These are phyloP conservation scores for Fissipunctia ypsillon DNA, from an alignment of 2,888 invertebrate species.

Conservation along the genomic window DNA sequence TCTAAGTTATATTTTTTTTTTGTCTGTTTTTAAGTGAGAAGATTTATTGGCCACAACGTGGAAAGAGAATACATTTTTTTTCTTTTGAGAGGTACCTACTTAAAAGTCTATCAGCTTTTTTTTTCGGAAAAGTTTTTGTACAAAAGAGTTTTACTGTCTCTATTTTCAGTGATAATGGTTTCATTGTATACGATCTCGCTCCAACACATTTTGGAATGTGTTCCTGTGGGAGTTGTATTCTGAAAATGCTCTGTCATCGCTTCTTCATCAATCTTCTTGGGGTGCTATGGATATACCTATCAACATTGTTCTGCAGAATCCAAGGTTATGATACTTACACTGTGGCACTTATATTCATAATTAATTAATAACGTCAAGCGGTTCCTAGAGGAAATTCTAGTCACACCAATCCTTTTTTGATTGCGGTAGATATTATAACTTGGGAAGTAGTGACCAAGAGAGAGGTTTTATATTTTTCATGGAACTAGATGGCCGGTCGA, in stretches of 20 bases:
- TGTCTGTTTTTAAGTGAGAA: conserved; percentile 57
- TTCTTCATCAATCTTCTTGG: conserved; percentile 34
- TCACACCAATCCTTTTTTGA: not conserved
- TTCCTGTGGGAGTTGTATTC: not conserved
- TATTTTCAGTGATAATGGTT: not conserved
- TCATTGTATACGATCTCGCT: not conserved
- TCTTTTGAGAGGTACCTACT: conserved; percentile 30
- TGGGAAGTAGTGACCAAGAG: not conserved
- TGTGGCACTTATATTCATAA: not conserved
- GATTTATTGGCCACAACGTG: conserved; percentile 59
- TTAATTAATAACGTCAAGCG: conserved; percentile 31
- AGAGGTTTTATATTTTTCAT: not conserved
- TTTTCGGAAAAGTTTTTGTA: conserved; percentile 18
- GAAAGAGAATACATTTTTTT: conserved; percentile 42
- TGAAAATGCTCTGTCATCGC: conserved; percentile 26
- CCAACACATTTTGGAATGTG: conserved; percentile 1
- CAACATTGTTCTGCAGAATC: conserved; percentile 9
- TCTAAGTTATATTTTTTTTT: conserved; percentile 65
- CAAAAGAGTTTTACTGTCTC: not conserved
- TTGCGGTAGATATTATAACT: not conserved
- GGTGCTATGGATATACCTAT: conserved; percentile 21
- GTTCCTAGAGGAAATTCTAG: not conserved
- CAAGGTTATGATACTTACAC: conserved; percentile 13
- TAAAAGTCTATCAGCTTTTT: conserved; percentile 26
- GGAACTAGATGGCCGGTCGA: not conserved